Conservation (phyloP, 1,140 invertebrate species). For the Pseudomyrmex cubaensis region DNA sequence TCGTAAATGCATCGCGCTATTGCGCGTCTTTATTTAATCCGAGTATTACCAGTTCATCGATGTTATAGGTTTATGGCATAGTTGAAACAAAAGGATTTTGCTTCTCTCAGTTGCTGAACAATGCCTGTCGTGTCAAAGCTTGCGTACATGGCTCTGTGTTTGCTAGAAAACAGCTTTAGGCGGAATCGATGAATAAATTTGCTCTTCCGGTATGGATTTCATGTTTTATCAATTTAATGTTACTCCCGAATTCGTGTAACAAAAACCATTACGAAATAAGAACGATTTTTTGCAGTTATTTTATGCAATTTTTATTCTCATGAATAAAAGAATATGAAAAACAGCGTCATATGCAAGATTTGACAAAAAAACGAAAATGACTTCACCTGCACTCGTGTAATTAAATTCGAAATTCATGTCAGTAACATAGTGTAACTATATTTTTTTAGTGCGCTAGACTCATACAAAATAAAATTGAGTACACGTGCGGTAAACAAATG, state of each 20-base stretch:
- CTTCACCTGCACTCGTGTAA: no score
- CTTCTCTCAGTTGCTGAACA: constrained; percentile 1
- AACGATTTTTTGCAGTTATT: not conserved
- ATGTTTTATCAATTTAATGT: not conserved
- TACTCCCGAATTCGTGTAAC: not conserved
- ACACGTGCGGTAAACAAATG: not conserved
- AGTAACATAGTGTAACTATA: not conserved
- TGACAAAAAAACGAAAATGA: no score
- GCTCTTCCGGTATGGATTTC: not conserved
- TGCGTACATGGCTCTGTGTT: not conserved
- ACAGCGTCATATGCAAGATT: not conserved
- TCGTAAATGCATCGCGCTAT: constrained; percentile 31
- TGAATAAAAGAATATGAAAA: not conserved
- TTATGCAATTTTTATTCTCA: not conserved
- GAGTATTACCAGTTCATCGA: constrained; percentile 5
- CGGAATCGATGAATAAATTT: not conserved
- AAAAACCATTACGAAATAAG: not conserved
- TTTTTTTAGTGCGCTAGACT: not conserved
- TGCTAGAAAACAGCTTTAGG: not conserved
- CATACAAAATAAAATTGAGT: not conserved
- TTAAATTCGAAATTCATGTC: not conserved
- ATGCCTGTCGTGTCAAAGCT: not conserved
- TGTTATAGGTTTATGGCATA: not conserved
- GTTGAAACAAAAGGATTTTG: constrained; percentile 31
- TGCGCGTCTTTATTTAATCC: constrained; percentile 3